These are phyloP conservation scores for Galeopterus variegatus DNA, from an alignment of 2,113 vertebrate genomes.

Conservation along the genomic window DNA sequence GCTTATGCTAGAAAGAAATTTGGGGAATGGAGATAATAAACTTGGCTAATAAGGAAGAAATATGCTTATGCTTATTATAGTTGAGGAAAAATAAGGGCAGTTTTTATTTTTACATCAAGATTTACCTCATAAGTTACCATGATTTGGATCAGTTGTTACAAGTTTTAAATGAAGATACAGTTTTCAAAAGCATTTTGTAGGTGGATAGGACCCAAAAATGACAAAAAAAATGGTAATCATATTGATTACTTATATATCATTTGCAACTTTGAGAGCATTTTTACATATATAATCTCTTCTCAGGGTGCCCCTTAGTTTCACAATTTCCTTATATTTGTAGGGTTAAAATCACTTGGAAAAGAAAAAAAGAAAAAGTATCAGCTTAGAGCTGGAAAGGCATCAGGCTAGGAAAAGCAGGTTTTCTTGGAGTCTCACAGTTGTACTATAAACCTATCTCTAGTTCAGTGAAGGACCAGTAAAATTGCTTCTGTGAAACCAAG, in stretches of 20 bases:
- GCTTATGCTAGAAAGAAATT: conserved; percentile 67
- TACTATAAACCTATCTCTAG: not conserved
- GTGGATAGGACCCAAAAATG: not conserved
- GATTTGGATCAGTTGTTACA: conserved; percentile 24
- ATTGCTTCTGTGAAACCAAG: not conserved
- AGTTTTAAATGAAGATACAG: conserved; percentile 15
- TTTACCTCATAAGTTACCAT: conserved; percentile 47
- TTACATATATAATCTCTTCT: not conserved
- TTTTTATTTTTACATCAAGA: conserved; percentile 65
- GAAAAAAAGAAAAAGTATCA: conserved; percentile 1
- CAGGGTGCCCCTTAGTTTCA: not conserved
- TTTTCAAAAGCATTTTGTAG: conserved; percentile 54
- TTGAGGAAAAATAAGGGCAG: conserved; percentile 58
- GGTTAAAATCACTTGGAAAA: conserved; percentile 12
- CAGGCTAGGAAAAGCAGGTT: not conserved
- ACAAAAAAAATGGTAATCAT: conserved; percentile 33
- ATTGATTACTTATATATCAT: not conserved
- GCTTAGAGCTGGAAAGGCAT: not conserved
- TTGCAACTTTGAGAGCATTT: conserved; percentile 26
- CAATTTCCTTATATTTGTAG: conserved; percentile 16
- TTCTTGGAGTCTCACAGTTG: not conserved
- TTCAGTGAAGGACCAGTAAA: not conserved
- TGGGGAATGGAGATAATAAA: conserved; percentile 51
- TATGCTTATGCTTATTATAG: conserved; percentile 41
- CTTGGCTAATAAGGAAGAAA: conserved; percentile 60